phyloP scores from a whole-genome alignment of 2,797 vertebrate genomes.

The Gallinago solitaria region DNA sequence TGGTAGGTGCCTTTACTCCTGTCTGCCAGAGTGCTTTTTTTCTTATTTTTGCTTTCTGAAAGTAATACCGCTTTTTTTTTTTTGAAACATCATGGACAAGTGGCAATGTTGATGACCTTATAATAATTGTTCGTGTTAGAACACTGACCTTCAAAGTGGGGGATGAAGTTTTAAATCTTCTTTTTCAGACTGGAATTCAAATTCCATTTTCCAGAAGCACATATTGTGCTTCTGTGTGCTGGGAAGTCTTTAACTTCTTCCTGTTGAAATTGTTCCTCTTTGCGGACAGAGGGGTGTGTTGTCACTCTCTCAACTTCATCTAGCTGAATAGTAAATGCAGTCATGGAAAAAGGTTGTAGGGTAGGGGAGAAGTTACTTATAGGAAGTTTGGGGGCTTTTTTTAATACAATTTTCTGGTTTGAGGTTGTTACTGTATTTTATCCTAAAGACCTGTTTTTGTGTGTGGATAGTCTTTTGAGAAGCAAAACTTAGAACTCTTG shows the following conservation, averaged over 20 bases:
- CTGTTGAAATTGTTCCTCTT: background rate
- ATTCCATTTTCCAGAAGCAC: rapidly evolving
- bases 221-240: background rate
- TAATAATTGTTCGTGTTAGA: background rate
- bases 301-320: background rate
- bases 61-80: background rate
- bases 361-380: background rate
- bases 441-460: background rate
- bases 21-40: background rate
- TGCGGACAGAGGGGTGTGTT: background rate
- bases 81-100: background rate
- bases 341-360: background rate
- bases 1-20: background rate
- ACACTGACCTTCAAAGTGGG: background rate
- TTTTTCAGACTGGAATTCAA: background rate
- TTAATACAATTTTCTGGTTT: background rate
- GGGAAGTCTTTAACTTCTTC: background rate
- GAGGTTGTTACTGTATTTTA: background rate
- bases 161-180: background rate
- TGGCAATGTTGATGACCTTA: background rate
- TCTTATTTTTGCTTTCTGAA: background rate
- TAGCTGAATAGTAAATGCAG: background rate
- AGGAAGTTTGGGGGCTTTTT: no score
- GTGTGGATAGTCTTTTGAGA: background rate
- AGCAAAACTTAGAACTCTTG: background rate